Evolutionary conservation across 2,113 vertebrate species (phyloP).

Genomic region (Tricholaema leucomelas): DNA sequence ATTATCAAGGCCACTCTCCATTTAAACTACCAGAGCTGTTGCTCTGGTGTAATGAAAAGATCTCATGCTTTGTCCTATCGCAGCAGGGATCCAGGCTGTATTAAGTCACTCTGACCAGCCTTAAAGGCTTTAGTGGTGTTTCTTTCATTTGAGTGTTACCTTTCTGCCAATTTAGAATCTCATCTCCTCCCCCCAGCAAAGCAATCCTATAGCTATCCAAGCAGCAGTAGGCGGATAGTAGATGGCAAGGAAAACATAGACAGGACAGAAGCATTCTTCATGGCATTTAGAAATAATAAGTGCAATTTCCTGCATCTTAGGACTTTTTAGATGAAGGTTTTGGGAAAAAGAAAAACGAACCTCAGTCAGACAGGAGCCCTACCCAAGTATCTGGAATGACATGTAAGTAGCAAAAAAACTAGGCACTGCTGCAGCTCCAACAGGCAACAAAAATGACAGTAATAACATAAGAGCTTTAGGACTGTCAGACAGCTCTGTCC

Average conservation of each 20-base stretch:
- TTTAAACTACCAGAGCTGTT: conserved; percentile 3
- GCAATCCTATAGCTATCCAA: neutral
- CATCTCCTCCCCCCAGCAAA: conserved; percentile 17
- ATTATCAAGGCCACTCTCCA: neutral
- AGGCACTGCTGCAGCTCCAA: neutral
- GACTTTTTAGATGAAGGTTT: neutral
- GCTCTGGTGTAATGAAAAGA: conserved; percentile 13
- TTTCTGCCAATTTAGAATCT: conserved; percentile 28
- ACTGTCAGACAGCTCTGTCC: neutral
- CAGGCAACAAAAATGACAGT: neutral
- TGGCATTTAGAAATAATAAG: conserved; percentile 5
- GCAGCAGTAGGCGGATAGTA: neutral
- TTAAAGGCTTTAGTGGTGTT: conserved; percentile 41
- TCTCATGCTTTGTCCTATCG: neutral
- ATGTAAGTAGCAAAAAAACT: neutral
- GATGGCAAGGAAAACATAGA: neutral
- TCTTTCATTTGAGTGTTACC: neutral
- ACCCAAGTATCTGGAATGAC: neutral
- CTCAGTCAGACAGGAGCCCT: neutral
- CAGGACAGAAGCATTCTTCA: neutral
- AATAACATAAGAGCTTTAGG: neutral
- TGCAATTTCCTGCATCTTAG: neutral
- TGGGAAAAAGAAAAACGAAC: neutral
- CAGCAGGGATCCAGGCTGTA: neutral
- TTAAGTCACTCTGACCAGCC: neutral